Evolutionary conservation across 2,888 invertebrate species (phyloP), one percentile per base, ranked within the genome.

Genomic region (Meteorus cinctellus): DNA sequence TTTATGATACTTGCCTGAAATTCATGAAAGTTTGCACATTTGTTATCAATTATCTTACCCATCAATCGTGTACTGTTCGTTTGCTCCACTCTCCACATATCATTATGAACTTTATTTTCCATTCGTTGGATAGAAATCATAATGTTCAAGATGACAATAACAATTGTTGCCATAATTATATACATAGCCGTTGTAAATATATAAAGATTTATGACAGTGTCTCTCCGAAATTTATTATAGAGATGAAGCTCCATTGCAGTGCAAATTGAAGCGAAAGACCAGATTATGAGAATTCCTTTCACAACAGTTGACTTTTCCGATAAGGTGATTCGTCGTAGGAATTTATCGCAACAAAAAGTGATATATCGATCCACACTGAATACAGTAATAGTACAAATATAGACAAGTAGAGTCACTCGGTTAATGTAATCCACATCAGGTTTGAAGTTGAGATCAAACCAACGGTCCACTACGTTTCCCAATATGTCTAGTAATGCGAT

Each of bases 361-460:
- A 84, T 69, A 76, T 86, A 86, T 72, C 82, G 78, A 66, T 87
- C 84, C 62, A 87, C 74, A 31, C 82, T 82, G 27, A 86, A 74
- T 19, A 86, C 75, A 1, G 81, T 82, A 19, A 86, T 78, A 24
- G 85, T 86, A 62, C 85, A 70, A 1, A 84, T 76, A 1, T 86
- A 84, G 12, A 84, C 82, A 59, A 84, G 83, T 62, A 86, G 84
- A 45, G 82, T 87, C 60, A 87, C 77, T 65, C 83, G 74, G 10
- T 82, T 84, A 19, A 86, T 78, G 76, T 86, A 86, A 71, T 85
- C 84, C 74, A 84, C 79, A 77, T 87, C 84, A 16, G 85, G 71
- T 34, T 76, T 31, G 45, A 84, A 75, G 4, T 82, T 51, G 10
- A 83, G 34, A 66, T 76, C 69, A 78, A 83, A 84, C 78, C 78